These are phyloP conservation scores for Tanypteryx hageni DNA, from an alignment of 2,888 invertebrate species.

Conservation along the genomic window DNA sequence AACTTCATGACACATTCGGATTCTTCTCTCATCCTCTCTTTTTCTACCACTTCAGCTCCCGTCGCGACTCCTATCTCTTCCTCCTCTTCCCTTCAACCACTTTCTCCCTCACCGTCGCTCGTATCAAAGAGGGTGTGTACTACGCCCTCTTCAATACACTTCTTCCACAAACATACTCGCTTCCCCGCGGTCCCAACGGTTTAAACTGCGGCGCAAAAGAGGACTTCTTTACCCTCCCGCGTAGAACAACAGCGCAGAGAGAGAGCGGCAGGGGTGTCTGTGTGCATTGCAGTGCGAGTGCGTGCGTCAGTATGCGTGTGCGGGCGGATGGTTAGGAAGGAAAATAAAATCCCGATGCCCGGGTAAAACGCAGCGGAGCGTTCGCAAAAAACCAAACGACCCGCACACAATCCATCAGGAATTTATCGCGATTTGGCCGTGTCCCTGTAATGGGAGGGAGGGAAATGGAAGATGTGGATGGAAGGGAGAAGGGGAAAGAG, in stretches of 20 bases:
- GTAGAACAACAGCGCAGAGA: constrained; percentile 18
- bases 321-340: not conserved
- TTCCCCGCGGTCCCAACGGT: not conserved
- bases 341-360: constrained; percentile 12
- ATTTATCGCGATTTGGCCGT: constrained; percentile 58
- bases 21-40: not conserved
- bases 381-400: constrained; percentile 26
- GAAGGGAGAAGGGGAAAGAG: not conserved
- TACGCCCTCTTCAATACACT: not conserved
- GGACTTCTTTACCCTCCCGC: not conserved
- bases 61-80: not conserved
- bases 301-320: not conserved
- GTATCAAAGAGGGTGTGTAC: not conserved
- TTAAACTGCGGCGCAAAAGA: not conserved
- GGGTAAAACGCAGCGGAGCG: constrained; percentile 37
- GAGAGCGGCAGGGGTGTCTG: not conserved
- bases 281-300: not conserved
- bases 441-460: not conserved
- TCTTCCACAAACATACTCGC: not conserved
- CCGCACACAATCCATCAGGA: constrained; percentile 59
- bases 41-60: not conserved
- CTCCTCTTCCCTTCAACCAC: not conserved
- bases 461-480: not conserved
- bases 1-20: not conserved
- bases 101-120: not conserved